Conservation (phyloP, 2,888 invertebrate species). For the Trissonchulus sp. region DNA sequence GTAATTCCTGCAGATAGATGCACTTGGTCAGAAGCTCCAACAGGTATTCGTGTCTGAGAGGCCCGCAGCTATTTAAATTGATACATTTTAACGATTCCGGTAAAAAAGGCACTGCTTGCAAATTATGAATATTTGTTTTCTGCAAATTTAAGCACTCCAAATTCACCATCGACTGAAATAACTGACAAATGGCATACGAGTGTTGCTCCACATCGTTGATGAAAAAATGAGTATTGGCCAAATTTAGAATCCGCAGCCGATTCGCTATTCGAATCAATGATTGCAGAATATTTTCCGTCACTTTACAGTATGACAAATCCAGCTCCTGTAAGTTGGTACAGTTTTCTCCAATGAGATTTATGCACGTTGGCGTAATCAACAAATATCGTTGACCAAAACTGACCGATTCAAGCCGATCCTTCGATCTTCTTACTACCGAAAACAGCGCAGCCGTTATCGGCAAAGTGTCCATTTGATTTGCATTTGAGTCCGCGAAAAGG, state of each 20-base stretch:
- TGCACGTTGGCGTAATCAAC: not conserved
- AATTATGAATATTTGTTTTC: not conserved
- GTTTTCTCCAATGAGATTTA: not conserved
- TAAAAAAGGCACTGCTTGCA: not conserved
- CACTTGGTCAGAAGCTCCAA: slow-evolving; percentile 8
- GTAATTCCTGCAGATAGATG: not conserved
- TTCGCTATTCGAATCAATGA: not conserved
- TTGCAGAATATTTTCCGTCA: not conserved
- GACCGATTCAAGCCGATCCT: not conserved
- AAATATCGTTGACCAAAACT: not conserved
- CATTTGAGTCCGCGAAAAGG: not conserved
- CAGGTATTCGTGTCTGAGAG: not conserved
- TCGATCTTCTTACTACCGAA: not conserved
- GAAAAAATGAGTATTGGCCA: not conserved
- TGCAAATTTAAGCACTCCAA: not conserved
- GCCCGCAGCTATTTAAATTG: not conserved
- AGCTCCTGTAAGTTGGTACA: not conserved
- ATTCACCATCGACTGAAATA: not conserved
- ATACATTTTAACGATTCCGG: not conserved
- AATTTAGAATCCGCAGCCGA: not conserved
- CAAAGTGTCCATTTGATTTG: not conserved
- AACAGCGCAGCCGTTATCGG: not conserved
- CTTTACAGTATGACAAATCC: slow-evolving; percentile 7
- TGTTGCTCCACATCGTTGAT: not conserved
- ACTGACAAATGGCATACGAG: not conserved